Base-by-base conservation (phyloP, 2,113 vertebrate species). In the Choloepus hoffmanni region DNA sequence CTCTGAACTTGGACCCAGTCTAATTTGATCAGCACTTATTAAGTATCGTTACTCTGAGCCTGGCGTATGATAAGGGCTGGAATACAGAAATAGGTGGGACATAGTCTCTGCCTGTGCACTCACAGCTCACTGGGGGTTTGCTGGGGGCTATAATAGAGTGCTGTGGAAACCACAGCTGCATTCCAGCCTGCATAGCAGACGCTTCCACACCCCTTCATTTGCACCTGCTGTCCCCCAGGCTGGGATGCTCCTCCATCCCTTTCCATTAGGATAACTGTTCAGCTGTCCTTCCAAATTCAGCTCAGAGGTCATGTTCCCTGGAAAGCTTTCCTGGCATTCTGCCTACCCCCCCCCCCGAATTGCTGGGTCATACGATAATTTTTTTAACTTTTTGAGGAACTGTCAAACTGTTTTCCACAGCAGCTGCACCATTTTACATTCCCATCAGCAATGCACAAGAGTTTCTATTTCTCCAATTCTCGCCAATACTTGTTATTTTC, bases 131-230 rank as follows among this genome's bases (percentile, higher is more conserved):
- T 13, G 48, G 30, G 78, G 45, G 4, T 60, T 50, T 28, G 19
- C 13, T 15, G 24, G 55, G 53, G 48, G 60, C 14, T 3, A 0
- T 55, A 16, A 55, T 2, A 7, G 23, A 70, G n/a, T 2, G 0
- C 23, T 3, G 8, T 14, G n/a, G 83, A n/a, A 21, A 19, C 13
- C 9, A 1, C 10, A 10, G 72, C 81, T 18, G 8, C 1, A 2
- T 45, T 40, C 7, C 24, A 26, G 53, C 36, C 36, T 21, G 16
- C 55, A 5, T 4, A 19, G 45, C 36, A 2, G 5, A 0, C 3
- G 16, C 40, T 24, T 30, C 53, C 63, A 3, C 0, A 0, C 7
- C 15, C 28, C 16, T 74, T 5, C 24, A 36, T 72, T 13, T 19
- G n/a, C 5, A 55, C 58, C 36, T 7, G 48, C 65, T 60, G 48